Conservation (phyloP, 2,888 invertebrate species). For the Trichacis sp. region DNA sequence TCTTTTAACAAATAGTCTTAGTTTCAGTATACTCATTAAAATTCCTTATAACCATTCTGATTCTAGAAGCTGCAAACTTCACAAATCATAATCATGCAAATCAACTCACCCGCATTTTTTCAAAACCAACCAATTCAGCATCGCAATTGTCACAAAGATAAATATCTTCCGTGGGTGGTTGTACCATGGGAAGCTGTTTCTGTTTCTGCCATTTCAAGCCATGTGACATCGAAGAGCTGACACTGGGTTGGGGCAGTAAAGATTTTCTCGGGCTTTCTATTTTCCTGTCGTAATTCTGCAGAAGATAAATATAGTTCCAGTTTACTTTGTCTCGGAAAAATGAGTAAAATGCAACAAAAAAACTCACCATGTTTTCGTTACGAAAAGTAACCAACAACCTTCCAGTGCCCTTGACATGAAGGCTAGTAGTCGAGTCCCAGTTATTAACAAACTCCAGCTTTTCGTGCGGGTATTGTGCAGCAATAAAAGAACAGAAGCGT, state of each 20-base stretch:
- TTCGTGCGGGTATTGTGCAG: constrained; percentile 75
- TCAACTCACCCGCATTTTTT: constrained; percentile 71
- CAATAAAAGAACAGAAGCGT: constrained; percentile 78
- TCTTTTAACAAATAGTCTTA: too few species aligned
- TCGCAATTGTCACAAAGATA: constrained; percentile 83
- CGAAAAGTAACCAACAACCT: constrained; percentile 80
- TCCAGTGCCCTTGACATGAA: constrained; percentile 76
- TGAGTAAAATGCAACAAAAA: neutral
- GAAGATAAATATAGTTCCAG: too few species aligned
- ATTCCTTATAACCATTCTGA: too few species aligned
- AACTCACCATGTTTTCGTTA: constrained; percentile 78
- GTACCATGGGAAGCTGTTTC: constrained; percentile 70
- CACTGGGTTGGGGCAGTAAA: constrained; percentile 62
- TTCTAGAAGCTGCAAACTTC: too few species aligned
- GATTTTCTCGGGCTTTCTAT: constrained; percentile 67
- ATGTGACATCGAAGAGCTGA: constrained; percentile 44
- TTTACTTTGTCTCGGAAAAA: neutral
- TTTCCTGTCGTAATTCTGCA: constrained; percentile 65
- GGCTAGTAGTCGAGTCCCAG: constrained; percentile 79
- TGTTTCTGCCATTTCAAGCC: constrained; percentile 50
- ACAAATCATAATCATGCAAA: neutral
- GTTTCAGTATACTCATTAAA: too few species aligned
- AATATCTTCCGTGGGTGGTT: constrained; percentile 75
- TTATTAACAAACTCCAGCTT: constrained; percentile 79
- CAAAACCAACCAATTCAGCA: constrained; percentile 76